Evolutionary conservation across 2,113 vertebrate species (phyloP), one percentile per base, ranked within the genome.

Genomic region (Lasiurus cinereus): DNA sequence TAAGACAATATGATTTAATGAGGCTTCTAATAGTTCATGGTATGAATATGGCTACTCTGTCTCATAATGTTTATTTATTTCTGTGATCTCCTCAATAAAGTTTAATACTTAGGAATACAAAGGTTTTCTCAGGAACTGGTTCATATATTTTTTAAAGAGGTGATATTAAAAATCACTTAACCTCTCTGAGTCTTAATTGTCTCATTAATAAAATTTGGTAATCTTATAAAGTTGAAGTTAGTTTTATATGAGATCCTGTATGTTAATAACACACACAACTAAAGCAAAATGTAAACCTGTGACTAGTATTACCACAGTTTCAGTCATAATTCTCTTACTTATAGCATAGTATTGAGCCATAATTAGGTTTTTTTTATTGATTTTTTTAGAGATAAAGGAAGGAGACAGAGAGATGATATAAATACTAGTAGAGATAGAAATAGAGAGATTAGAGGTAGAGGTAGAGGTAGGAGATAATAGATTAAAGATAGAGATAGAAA

Each of bases 221-320:
- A 33, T 36, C 12, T 77, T 50, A 59, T 56, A 72, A 89, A 16
- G 0, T 59, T 77, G n/a, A 88, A 88, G 16, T 72, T 15, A 43
- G 12, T 91, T 91, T 85, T 18, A 21, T 64, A 62, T n/a, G 46
- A 39, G 12, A 70, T 36, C 3, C 3, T 56, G 0, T 7, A 64
- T 66, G 6, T 54, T 86, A 43, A 84, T 84, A 88, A 46, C 9
- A 13, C 66, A 67, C 29, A 64, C 27, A 64, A 64, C n/a, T 67
- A 93, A 67, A 95, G 27, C 12, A 85, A 93, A 95, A 56, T 94
- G 2, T 92, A 91, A 88, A 88, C 3, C 12, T 79, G 6, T 90
- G 50, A 10, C 19, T 79, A 80, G 21, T 66, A 88, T 48, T 83
- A 88, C 33, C 15, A 91, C 27, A 69, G 43, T 70, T 88, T 36